Evolutionary conservation across 2,113 vertebrate species (phyloP), one percentile per base, ranked within the genome.

Genomic region (Pandion haliaetus): DNA sequence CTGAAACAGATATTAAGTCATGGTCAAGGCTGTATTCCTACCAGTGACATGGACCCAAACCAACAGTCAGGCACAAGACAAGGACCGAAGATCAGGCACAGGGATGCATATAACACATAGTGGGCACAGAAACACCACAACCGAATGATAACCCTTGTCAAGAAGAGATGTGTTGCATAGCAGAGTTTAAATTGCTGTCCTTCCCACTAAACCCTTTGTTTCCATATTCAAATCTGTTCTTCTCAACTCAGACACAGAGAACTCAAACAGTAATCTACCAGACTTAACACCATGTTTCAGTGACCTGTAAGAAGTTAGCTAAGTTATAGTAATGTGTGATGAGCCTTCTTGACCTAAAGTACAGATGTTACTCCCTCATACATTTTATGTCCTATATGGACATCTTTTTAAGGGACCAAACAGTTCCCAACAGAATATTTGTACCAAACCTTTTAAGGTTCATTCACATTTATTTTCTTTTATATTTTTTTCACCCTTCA

Each of bases 391-490:
- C 95, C 95, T 97, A 94, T 97, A 92, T 95, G 95, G 94, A 96
- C 96, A 94, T 97, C 98, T 92, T 96, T 97, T 97, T 95, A 97
- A 97, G 98, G 95, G 88, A 97, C 96, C 91, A 96, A 95, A 97
- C 91, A 93, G 93, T 96, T 97, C 97, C 96, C 97, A 98, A 98
- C 96, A 97, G 98, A 98, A 98, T 98, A 98, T 98, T 98, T 98
- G 97, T 98, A 97, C 95, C 97, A 97, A 98, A 94, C 44, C 98
- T 98, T 98, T 98, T 97, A 98, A 98, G 95, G 95, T 98, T 98
- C 97, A 97, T 98, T 98, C 98, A 97, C 98, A 97, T 98, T 97
- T 98, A 97, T 97, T 97, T 98, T 96, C 96, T 92, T 97, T 96
- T 96, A 74, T 97, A 69, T 97, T 97, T 97, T 97, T 98, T 98